Conservation (phyloP, 2,797 vertebrate genomes). For the Anguilla marmorata region DNA sequence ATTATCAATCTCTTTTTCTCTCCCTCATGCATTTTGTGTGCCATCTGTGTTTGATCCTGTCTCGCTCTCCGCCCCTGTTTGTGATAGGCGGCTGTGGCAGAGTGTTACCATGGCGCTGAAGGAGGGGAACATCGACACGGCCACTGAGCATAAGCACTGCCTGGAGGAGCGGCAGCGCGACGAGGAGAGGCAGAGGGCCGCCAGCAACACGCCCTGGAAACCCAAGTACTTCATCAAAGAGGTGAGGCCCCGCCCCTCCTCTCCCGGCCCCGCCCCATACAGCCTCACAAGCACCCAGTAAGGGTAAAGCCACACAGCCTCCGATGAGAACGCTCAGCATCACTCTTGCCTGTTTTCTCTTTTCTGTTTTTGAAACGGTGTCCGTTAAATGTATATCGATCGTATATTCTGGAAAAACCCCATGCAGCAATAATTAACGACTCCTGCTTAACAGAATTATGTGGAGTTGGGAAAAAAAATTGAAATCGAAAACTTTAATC, state of each 20-base stretch:
- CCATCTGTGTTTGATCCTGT: not conserved
- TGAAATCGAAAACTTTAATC: too few relatives aligned
- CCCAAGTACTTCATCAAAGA: slow-evolving; percentile 89
- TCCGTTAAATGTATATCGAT: too few relatives aligned
- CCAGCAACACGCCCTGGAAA: slow-evolving; percentile 75
- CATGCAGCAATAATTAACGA: too few relatives aligned
- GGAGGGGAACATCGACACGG: slow-evolving; percentile 81
- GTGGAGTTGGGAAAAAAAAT: too few relatives aligned
- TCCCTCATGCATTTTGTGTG: not conserved
- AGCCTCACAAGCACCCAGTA: not conserved
- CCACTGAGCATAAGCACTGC: slow-evolving; percentile 85
- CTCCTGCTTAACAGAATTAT: too few relatives aligned
- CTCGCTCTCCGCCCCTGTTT: not conserved
- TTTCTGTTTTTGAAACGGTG: too few relatives aligned
- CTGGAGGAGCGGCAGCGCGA: slow-evolving; percentile 87
- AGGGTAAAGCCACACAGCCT: too few relatives aligned
- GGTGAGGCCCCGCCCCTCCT: slow-evolving; percentile 54
- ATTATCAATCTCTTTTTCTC: not conserved
- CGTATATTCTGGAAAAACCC: too few relatives aligned
- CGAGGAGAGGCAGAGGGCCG: slow-evolving; percentile 79
- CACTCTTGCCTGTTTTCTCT: too few relatives aligned
- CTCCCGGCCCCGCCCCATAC: not conserved
- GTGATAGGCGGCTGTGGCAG: slow-evolving; percentile 82
- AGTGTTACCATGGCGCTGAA: slow-evolving; percentile 84
- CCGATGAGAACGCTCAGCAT: not conserved